A percentile compares a stretch with the other conserved stretches of the same genome.
Evolutionary conservation across 2,888 invertebrate genomes (phyloP).

Genomic region (Agrochola lychnidis): DNA sequence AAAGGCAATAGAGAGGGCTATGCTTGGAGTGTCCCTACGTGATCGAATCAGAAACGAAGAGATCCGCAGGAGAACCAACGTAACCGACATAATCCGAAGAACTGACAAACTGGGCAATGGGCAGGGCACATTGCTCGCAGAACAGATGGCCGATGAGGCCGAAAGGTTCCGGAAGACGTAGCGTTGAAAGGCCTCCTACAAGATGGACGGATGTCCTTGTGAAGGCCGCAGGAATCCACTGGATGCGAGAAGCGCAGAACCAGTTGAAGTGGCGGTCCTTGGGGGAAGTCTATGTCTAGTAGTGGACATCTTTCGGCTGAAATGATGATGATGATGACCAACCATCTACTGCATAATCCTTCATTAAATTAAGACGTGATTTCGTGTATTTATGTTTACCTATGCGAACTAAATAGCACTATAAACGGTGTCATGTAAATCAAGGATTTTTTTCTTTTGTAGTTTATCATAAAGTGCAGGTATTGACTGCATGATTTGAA

Average conservation of each 20-base stretch:
- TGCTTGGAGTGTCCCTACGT: background rate
- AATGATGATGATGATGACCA: background rate
- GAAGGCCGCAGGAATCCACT: too few species aligned
- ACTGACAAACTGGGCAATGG: too few species aligned
- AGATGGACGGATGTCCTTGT: too few species aligned
- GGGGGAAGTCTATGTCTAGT: too few species aligned
- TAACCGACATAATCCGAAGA: too few species aligned
- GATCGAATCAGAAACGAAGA: background rate
- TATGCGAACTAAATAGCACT: background rate
- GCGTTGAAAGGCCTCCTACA: too few species aligned
- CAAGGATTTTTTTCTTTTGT: slow-evolving; percentile 26
- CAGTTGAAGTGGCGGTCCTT: too few species aligned
- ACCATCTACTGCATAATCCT: background rate
- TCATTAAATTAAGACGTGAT: background rate
- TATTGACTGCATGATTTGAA: slow-evolving; percentile 17
- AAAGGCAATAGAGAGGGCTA: background rate
- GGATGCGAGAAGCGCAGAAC: too few species aligned
- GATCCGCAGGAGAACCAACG: background rate
- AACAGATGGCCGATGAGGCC: too few species aligned
- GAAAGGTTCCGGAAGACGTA: too few species aligned
- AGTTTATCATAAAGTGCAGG: slow-evolving; percentile 14
- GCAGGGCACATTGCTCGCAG: too few species aligned
- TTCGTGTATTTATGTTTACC: background rate
- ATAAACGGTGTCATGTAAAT: slow-evolving; percentile 1
- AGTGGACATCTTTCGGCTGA: too few species aligned